Evolutionary conservation across 1,140 invertebrate species (phyloP).

Genomic region (Drosophila parabipectinata): DNA sequence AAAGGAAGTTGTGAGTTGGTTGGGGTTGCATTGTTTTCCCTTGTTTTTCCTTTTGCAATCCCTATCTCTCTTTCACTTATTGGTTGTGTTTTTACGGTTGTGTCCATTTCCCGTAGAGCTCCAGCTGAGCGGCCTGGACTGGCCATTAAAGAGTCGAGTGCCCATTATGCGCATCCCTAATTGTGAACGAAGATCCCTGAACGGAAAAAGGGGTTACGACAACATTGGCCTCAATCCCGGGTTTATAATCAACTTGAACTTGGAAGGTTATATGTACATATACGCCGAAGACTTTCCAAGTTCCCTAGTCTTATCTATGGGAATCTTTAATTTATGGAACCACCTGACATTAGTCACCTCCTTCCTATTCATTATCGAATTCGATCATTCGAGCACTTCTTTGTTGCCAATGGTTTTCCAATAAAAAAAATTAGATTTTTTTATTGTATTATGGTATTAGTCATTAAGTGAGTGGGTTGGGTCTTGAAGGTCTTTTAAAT

Average conservation of each 20-base stretch:
- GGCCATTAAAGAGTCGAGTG: conserved; percentile 50
- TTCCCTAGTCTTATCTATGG: conserved; percentile 2
- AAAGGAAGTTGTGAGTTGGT: conserved; percentile 72
- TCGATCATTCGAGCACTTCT: conserved; percentile 37
- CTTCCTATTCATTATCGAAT: conserved; percentile 13
- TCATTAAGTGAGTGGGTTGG: conserved; percentile 3
- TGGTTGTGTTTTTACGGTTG: conserved; percentile 34
- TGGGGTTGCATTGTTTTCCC: conserved; percentile 44
- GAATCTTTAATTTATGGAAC: conserved; percentile 12
- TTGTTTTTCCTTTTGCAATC: conserved; percentile 21
- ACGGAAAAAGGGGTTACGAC: conserved; percentile 24
- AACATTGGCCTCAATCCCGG: conserved; percentile 21
- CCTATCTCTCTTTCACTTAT: not conserved
- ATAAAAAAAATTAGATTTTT: conserved; percentile 12
- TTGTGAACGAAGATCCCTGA: conserved; percentile 16
- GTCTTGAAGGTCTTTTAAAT: not conserved
- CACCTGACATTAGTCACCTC: conserved; percentile 32
- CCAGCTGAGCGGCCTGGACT: conserved; percentile 35
- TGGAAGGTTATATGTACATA: conserved; percentile 36
- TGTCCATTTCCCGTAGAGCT: conserved; percentile 46
- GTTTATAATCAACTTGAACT: conserved; percentile 41
- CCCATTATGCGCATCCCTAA: conserved; percentile 46
- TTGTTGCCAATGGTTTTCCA: conserved; percentile 14
- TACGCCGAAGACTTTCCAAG: not conserved
- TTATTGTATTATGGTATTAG: conserved; percentile 16